Conservation (phyloP, 2,113 vertebrate genomes). For the Semnornis frantzii region DNA sequence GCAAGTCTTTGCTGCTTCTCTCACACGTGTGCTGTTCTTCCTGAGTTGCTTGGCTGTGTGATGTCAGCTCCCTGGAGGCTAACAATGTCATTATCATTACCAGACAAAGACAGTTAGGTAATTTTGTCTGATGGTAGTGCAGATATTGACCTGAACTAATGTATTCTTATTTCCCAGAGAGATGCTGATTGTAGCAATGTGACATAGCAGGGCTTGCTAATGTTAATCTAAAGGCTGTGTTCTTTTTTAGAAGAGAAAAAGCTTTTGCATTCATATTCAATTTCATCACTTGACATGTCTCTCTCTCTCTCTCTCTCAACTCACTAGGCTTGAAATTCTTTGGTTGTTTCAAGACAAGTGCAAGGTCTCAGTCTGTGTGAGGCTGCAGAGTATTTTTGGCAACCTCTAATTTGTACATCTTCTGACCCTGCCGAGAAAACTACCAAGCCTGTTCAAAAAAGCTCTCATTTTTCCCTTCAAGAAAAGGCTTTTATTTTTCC, state of each 20-base stretch:
- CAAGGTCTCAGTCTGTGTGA: constrained; percentile 16
- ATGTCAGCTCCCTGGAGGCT: constrained; percentile 57
- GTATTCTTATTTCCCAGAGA: constrained; percentile 61
- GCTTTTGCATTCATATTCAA: constrained; percentile 45
- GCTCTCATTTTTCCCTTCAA: not conserved
- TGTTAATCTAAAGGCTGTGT: constrained; percentile 32
- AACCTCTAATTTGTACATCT: constrained; percentile 38
- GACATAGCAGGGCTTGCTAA: constrained; percentile 33
- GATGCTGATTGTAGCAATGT: constrained; percentile 45
- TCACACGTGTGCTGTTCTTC: not conserved
- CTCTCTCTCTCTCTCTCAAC: not conserved
- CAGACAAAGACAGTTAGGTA: constrained; percentile 67
- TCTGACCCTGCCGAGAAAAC: constrained; percentile 43
- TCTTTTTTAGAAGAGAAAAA: constrained; percentile 41
- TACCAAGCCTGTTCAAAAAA: not conserved
- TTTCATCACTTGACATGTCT: constrained; percentile 35
- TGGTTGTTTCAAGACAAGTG: constrained; percentile 33
- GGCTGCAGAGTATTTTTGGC: constrained; percentile 42
- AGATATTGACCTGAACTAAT: constrained; percentile 69
- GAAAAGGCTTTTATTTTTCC: too few relatives aligned
- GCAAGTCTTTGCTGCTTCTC: not conserved
- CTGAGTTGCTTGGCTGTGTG: constrained; percentile 15
- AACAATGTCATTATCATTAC: constrained; percentile 52
- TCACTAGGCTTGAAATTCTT: constrained; percentile 35
- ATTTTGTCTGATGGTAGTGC: constrained; percentile 59